Conservation (phyloP, 2,888 invertebrate species). For the Acanthoscelides obtectus region DNA sequence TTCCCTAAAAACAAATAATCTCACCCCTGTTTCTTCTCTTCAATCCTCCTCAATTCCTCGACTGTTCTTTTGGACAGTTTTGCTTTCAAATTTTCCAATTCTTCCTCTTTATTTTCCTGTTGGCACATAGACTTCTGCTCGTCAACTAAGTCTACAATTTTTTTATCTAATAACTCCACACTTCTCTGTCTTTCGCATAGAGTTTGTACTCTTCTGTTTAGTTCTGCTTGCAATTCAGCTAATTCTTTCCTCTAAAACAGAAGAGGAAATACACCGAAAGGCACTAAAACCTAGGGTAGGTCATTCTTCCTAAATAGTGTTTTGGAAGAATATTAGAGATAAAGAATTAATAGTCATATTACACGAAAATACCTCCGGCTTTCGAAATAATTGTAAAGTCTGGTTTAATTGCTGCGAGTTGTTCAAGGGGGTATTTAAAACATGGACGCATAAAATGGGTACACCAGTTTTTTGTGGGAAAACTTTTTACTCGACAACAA, state of each 20-base stretch:
- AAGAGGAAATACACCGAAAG: not conserved
- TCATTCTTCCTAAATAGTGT: too few relatives aligned
- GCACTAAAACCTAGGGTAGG: too few relatives aligned
- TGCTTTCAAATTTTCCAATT: constrained; percentile 43
- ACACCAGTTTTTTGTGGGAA: too few relatives aligned
- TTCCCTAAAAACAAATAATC: not conserved
- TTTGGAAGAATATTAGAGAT: too few relatives aligned
- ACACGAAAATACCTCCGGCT: not conserved
- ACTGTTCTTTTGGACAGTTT: constrained; percentile 48
- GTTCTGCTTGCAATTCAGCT: constrained; percentile 63
- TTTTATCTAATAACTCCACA: constrained; percentile 66
- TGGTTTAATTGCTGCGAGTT: too few relatives aligned
- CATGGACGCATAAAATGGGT: too few relatives aligned
- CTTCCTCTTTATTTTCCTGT: constrained; percentile 25
- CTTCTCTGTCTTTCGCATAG: constrained; percentile 60
- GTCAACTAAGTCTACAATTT: constrained; percentile 61
- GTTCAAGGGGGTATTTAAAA: too few relatives aligned
- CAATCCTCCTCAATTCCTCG: constrained; percentile 51
- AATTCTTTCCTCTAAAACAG: constrained; percentile 64
- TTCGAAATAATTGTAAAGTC: too few relatives aligned
- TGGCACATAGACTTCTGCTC: constrained; percentile 49
- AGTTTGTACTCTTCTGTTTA: constrained; percentile 59
- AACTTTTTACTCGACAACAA: too few relatives aligned
- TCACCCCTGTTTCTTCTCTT: constrained; percentile 51
- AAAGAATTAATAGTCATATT: too few relatives aligned